Percentiles rank a stretch among this genome's conserved stretches.
Evolutionary conservation across 2,888 invertebrate species (phyloP).

Genomic region (Hetaerina titia): DNA sequence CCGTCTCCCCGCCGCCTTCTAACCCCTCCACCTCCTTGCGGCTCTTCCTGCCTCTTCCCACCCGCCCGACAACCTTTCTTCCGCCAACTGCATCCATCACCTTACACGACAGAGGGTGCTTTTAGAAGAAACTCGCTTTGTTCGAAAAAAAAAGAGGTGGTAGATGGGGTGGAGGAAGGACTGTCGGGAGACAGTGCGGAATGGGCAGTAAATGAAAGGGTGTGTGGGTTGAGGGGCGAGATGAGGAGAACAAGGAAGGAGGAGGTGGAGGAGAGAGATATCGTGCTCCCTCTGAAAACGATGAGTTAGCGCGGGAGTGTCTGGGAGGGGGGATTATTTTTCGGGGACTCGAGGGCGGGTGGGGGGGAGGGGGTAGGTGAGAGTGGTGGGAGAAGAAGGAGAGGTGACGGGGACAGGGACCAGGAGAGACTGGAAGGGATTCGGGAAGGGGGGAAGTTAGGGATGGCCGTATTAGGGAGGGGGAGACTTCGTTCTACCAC

Average conservation of each 20-base stretch:
- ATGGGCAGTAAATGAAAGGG: conserved; percentile 4
- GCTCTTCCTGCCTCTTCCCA: too few species aligned
- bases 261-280: background rate
- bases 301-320: background rate
- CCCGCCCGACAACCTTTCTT: background rate
- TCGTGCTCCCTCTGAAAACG: background rate
- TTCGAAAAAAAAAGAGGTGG: background rate
- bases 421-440: background rate
- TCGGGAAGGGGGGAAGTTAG: background rate
- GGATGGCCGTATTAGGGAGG: background rate
- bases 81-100: conserved; percentile 9
- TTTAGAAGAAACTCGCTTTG: conserved; percentile 1
- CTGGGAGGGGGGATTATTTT: background rate
- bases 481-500: background rate
- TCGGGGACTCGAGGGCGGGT: background rate
- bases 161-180: too few species aligned
- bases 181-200: background rate
- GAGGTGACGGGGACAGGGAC: background rate
- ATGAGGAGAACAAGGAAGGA: background rate
- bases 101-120: background rate
- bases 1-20: background rate
- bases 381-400: background rate
- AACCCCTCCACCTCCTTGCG: background rate
- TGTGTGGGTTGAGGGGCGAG: background rate
- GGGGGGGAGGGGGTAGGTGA: background rate